Percentiles rank a stretch among this genome's conserved stretches.
These are phyloP conservation scores for Melanostigma gelatinosum DNA, from an alignment of 2,113 vertebrate species.

Conservation along the genomic window DNA sequence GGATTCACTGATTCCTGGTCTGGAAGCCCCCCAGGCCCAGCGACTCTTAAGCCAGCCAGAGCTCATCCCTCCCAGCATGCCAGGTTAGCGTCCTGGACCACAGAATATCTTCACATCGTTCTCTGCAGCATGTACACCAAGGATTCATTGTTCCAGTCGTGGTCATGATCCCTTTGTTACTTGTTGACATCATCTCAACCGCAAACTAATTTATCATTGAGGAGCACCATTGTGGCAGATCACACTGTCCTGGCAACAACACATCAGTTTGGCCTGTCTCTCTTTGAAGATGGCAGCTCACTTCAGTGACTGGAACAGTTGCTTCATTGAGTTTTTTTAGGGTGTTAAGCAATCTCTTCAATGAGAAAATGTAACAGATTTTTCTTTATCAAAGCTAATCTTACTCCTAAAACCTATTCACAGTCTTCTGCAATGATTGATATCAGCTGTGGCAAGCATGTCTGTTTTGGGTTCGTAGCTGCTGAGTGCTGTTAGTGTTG, in stretches of 20 bases:
- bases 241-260: neutral
- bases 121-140: neutral
- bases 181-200: neutral
- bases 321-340: neutral
- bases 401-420: neutral
- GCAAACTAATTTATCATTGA: neutral
- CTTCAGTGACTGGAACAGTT: neutral
- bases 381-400: neutral
- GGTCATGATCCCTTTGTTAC: neutral
- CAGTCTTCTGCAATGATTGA: neutral
- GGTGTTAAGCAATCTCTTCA: neutral
- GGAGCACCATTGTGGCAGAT: neutral
- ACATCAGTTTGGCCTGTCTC: neutral
- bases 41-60: slow-evolving; percentile 87
- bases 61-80: slow-evolving; percentile 83
- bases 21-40: slow-evolving; percentile 89
- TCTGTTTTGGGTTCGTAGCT: neutral
- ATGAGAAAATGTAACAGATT: neutral
- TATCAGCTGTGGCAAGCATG: neutral
- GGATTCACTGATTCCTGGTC: slow-evolving; percentile 93
- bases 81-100: slow-evolving; percentile 86
- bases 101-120: neutral
- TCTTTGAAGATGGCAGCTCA: neutral
- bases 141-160: neutral
- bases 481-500: neutral